Evolutionary conservation across 2,113 vertebrate species (phyloP), one percentile per base, ranked within the genome.

Genomic region (Acanthisitta chloris): DNA sequence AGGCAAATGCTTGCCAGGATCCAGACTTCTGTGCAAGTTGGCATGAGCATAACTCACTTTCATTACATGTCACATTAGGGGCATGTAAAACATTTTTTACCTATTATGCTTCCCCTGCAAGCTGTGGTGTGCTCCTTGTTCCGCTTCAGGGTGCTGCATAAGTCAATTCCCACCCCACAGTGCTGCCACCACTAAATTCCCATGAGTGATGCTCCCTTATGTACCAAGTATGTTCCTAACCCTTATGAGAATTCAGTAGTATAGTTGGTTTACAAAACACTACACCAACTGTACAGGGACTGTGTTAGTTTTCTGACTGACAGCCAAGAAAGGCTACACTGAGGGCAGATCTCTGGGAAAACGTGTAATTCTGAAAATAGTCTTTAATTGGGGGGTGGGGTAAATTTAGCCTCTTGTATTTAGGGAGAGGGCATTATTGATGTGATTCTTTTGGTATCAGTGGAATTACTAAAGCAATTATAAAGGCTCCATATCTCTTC

Each of bases 91-190:
- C 0, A 5, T 23, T 57, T 85, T 85, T 54, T 3, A 34, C 4
- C 17, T 36, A 0, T 31, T 52, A 12, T 3, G 2, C 12, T 87
- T 45, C 15, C 3, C 7, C 4, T n/a, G 0, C 18, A 33, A 38
- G 26, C 14, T 76, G 11, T 74, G 34, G 12, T 74, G 8, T 23
- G 13, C 8, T 49, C 15, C 5, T 57, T 64, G 10, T 52, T 81
- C 1, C 3, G 4, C 43, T 78, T 77, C 69, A 78, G 33, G 12
- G 6, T 62, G 10, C 0, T 16, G 10, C 33, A 2, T 20, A 48
- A 76, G 4, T 62, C 28, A 13, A 10, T 59, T 61, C 19, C 36
- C 23, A 70, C 23, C 10, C 17, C 17, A 8, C n/a, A 67, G 10
- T 29, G 26, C 55, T 61, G 14, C 23, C 20, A 57, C 36, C 52